Evolutionary conservation across 2,113 vertebrate genomes (phyloP).

Genomic region (Serilophus lunatus): DNA sequence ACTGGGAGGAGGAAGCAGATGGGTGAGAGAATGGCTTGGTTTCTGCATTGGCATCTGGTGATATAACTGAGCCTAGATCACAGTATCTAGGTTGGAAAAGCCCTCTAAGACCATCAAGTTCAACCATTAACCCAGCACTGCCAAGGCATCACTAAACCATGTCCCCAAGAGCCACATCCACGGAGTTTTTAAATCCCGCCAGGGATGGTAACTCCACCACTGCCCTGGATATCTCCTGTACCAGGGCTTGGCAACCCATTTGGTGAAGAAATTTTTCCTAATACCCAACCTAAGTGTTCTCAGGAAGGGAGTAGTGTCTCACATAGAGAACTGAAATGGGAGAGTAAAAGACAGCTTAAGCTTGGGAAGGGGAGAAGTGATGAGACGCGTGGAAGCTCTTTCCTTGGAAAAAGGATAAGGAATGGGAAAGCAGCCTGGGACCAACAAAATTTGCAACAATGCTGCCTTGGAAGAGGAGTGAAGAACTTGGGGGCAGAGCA

Average conservation of each 20-base stretch:
- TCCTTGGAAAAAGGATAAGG: background rate
- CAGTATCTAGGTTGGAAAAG: background rate
- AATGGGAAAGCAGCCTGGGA: background rate
- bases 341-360: rapidly evolving
- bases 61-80: background rate
- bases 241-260: background rate
- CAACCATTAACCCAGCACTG: background rate
- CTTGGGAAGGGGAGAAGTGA: background rate
- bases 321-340: background rate
- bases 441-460: background rate
- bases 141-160: background rate
- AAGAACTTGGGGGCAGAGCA: background rate
- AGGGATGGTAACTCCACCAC: background rate
- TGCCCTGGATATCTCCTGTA: background rate
- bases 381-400: background rate
- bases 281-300: background rate
- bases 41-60: background rate
- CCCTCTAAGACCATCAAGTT: background rate
- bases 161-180: background rate
- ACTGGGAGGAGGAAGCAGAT: background rate
- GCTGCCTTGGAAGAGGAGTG: background rate
- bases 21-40: background rate
- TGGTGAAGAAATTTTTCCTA: background rate
- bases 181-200: background rate
- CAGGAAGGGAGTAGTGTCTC: background rate